Conservation (phyloP, 2,888 invertebrate species). For the Phrixothrix hirtus region DNA sequence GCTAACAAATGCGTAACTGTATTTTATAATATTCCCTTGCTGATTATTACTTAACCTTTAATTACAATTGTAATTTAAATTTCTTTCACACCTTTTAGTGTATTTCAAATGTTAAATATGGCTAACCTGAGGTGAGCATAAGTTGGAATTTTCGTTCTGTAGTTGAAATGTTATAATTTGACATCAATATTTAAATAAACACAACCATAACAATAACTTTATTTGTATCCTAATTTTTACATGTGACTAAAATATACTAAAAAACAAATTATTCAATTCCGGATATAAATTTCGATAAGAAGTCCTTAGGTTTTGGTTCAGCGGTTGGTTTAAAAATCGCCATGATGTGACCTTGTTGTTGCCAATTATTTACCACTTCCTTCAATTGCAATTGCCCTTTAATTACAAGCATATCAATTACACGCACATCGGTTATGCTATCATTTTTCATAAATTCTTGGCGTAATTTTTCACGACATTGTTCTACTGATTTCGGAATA, state of each 20-base stretch:
- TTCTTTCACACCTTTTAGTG: too few species aligned
- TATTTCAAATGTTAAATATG: too few species aligned
- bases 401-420: slow-evolving; percentile 88
- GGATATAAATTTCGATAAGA: slow-evolving; percentile 58
- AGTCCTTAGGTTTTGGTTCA: slow-evolving; percentile 86
- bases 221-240: background rate
- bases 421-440: slow-evolving; percentile 80
- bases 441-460: slow-evolving; percentile 78
- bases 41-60: too few species aligned
- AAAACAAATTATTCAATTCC: slow-evolving; percentile 5
- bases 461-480: slow-evolving; percentile 73
- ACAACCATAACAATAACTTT: background rate
- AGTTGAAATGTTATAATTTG: too few species aligned
- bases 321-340: slow-evolving; percentile 75
- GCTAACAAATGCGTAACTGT: too few species aligned
- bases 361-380: slow-evolving; percentile 85
- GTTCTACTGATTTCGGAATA: slow-evolving; percentile 72
- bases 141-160: too few species aligned
- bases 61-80: too few species aligned
- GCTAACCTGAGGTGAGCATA: too few species aligned
- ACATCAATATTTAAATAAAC: too few species aligned
- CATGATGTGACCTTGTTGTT: slow-evolving; percentile 89
- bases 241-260: background rate
- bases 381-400: slow-evolving; percentile 95
- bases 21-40: too few species aligned